These are phyloP conservation scores for Hofmannophila pseudospretella DNA, from an alignment of 2,888 invertebrate species.

Conservation along the genomic window DNA sequence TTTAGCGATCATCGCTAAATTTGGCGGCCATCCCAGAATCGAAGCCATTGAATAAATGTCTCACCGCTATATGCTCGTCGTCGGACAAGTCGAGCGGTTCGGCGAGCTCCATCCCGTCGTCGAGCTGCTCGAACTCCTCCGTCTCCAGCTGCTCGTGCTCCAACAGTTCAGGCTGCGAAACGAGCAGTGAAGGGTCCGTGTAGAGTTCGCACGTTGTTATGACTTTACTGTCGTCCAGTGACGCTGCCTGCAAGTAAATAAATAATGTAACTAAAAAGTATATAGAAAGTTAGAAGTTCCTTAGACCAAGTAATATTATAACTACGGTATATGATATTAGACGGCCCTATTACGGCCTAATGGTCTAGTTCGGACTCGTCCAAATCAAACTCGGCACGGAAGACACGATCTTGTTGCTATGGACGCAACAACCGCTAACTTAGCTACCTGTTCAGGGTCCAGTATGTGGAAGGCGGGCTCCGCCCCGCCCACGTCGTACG, in stretches of 20 bases:
- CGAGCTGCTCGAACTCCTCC: slow-evolving; percentile 3
- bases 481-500: slow-evolving; percentile 52
- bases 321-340: too few relatives aligned
- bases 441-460: slow-evolving; percentile 50
- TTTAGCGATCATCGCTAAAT: too few relatives aligned
- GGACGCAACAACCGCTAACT: too few relatives aligned
- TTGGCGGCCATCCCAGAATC: too few relatives aligned
- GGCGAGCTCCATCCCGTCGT: slow-evolving; percentile 1
- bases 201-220: slow-evolving; percentile 33
- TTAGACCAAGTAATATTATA: too few relatives aligned
- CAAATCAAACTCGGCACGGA: too few relatives aligned
- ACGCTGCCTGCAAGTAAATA: slow-evolving; percentile 21
- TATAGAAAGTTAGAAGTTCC: too few relatives aligned
- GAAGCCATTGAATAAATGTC: too few relatives aligned
- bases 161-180: slow-evolving; percentile 21
- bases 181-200: slow-evolving; percentile 37
- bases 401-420: too few relatives aligned
- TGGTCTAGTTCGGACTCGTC: too few relatives aligned
- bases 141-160: slow-evolving; percentile 16
- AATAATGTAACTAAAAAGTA: too few relatives aligned
- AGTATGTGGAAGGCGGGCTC: slow-evolving; percentile 47
- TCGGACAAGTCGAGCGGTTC: not conserved
- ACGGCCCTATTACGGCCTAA: too few relatives aligned
- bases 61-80: slow-evolving; percentile 5
- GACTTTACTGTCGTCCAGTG: slow-evolving; percentile 26